A percentile compares a stretch with the other conserved stretches of the same genome.
Evolutionary conservation across 1,140 invertebrate species (phyloP).

Genomic region (Microplitis demolitor): DNA sequence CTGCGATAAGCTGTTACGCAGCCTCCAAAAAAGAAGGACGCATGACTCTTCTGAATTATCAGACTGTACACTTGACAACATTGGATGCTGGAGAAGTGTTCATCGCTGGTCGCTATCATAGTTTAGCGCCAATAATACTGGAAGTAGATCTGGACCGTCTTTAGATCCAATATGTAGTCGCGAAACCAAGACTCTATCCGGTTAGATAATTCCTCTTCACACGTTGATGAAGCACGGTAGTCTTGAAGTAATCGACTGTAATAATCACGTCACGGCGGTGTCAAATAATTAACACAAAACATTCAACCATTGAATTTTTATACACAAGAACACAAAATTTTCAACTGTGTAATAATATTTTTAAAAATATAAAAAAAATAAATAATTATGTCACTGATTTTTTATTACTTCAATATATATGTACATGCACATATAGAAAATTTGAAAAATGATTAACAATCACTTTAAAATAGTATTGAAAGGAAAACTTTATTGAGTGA

Average conservation of each 20-base stretch:
- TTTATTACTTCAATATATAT: no score
- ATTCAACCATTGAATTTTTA: no score
- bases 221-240: conserved; percentile 80
- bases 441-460: no score
- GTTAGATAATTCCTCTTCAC: conserved; percentile 91
- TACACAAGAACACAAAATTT: no score
- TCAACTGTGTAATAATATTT: no score
- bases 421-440: no score
- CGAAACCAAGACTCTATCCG: conserved; percentile 90
- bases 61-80: conserved; percentile 82
- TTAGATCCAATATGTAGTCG: conserved; percentile 80
- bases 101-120: conserved; percentile 89
- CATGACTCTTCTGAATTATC: conserved; percentile 76
- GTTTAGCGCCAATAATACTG: conserved; percentile 87
- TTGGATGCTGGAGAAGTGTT: conserved; percentile 94
- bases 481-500: no score
- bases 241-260: conserved; percentile 88
- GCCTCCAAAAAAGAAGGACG: conserved; percentile 82
- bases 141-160: conserved; percentile 69
- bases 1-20: conserved; percentile 70
- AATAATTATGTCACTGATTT: no score
- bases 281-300: no score
- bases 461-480: no score
- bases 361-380: no score
- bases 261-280: conserved; percentile 96